These are phyloP conservation scores for Empis livida DNA, from an alignment of 2,888 invertebrate genomes.

Conservation along the genomic window DNA sequence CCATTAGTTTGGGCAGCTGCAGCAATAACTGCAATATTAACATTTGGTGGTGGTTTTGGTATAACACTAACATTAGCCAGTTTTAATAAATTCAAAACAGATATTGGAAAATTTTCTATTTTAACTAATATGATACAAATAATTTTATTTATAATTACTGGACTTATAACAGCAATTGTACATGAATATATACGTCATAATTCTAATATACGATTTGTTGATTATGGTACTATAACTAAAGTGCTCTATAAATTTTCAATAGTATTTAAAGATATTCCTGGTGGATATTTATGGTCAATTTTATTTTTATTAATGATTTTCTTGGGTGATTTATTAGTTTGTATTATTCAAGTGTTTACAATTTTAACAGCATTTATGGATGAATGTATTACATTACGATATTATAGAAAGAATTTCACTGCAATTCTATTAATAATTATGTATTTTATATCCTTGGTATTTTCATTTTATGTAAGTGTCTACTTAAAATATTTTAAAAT, in stretches of 20 bases:
- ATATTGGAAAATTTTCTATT: conserved; percentile 1
- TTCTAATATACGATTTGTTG: no score
- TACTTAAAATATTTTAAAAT: neutral
- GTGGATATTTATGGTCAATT: conserved; percentile 12
- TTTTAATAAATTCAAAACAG: conserved; percentile 11
- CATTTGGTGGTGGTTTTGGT: conserved; percentile 12
- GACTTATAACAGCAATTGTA: no score
- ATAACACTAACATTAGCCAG: conserved; percentile 11
- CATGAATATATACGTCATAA: no score
- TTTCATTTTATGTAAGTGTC: conserved; percentile 10
- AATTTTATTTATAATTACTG: no score
- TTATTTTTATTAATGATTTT: conserved; percentile 11
- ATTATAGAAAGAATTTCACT: conserved; percentile 8
- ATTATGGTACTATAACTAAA: neutral
- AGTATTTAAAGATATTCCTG: conserved; percentile 5
- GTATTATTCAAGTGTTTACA: no score
- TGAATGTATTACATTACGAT: neutral
- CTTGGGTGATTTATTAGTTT: conserved; percentile 6
- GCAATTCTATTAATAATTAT: neutral
- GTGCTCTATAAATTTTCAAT: conserved; percentile 8
- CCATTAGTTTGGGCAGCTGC: conserved; percentile 8
- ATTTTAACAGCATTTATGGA: no score
- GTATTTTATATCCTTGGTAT: neutral
- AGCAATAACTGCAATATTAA: conserved; percentile 9
- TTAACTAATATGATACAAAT: no score